phyloP scores from a whole-genome alignment of 1,140 invertebrate species.

The Tetramorium alpestre region DNA sequence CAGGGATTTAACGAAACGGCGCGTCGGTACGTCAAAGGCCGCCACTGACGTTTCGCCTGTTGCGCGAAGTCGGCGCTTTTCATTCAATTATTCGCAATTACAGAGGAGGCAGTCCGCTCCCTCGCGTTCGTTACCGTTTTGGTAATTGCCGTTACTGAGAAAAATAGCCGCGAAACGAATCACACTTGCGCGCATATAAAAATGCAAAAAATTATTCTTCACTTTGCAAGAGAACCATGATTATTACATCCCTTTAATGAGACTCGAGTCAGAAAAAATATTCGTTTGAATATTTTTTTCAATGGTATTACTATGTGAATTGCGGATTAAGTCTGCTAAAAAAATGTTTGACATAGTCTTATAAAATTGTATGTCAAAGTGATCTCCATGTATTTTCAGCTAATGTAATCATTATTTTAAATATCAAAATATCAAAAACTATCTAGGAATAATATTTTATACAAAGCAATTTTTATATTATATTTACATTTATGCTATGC shows the following conservation, averaged over 20 bases:
- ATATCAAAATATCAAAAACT: background rate
- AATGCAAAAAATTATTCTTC: constrained; percentile 20
- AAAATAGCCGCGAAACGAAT: constrained; percentile 62
- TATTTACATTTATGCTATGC: no score
- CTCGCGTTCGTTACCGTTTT: constrained; percentile 64
- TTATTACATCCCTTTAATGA: background rate
- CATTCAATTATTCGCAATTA: constrained; percentile 81
- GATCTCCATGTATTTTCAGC: background rate
- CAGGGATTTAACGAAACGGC: constrained; percentile 40
- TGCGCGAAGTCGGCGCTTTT: constrained; percentile 74
- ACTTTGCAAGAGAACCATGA: background rate
- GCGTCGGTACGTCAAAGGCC: constrained; percentile 52
- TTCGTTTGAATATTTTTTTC: background rate
- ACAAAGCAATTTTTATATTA: background rate
- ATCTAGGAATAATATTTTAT: background rate
- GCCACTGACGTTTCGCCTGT: constrained; percentile 71
- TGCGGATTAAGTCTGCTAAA: background rate
- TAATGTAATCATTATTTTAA: background rate
- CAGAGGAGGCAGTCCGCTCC: constrained; percentile 41
- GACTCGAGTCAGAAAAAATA: background rate
- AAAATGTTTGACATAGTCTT: background rate
- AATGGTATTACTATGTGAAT: background rate
- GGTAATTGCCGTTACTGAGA: constrained; percentile 64
- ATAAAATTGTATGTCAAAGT: background rate
- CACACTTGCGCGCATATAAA: background rate